These are phyloP conservation scores for Strigamia transsilvanica DNA, from an alignment of 2,888 invertebrate genomes.

Conservation along the genomic window DNA sequence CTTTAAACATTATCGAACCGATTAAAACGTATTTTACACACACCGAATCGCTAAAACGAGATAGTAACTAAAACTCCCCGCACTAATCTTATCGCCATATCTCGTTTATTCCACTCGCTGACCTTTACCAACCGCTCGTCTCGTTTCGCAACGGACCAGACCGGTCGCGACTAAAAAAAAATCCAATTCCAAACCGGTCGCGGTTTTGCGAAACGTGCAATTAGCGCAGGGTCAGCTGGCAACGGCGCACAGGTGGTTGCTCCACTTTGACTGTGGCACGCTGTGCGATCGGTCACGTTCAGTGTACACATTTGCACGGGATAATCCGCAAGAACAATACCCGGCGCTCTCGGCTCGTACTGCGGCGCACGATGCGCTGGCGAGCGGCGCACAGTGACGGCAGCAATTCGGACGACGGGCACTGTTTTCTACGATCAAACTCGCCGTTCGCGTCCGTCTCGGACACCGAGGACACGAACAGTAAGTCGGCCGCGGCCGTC, in stretches of 20 bases:
- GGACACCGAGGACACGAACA: not conserved
- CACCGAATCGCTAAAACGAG: too few species aligned
- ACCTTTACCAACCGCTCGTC: not conserved
- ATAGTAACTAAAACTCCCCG: too few species aligned
- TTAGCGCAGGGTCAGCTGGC: conserved; percentile 34
- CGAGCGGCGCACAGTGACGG: not conserved
- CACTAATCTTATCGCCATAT: too few species aligned
- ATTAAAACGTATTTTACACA: too few species aligned
- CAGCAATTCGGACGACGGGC: not conserved
- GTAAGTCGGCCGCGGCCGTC: too few species aligned
- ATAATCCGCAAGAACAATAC: not conserved
- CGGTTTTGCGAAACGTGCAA: not conserved
- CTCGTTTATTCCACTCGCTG: not conserved
- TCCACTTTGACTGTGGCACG: conserved; percentile 35
- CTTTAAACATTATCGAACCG: not conserved
- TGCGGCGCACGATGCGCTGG: conserved; percentile 6
- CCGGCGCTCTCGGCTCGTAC: not conserved
- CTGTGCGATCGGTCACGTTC: not conserved
- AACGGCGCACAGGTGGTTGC: conserved; percentile 34
- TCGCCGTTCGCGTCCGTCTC: not conserved
- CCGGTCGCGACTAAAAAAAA: conserved; percentile 4
- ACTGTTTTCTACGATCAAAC: not conserved
- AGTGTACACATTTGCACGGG: not conserved
- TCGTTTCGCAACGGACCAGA: not conserved
- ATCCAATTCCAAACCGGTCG: not conserved